Evolutionary conservation across 2,888 invertebrate genomes (phyloP), one percentile per base, ranked within the genome.

Genomic region (Acleris sparsana): DNA sequence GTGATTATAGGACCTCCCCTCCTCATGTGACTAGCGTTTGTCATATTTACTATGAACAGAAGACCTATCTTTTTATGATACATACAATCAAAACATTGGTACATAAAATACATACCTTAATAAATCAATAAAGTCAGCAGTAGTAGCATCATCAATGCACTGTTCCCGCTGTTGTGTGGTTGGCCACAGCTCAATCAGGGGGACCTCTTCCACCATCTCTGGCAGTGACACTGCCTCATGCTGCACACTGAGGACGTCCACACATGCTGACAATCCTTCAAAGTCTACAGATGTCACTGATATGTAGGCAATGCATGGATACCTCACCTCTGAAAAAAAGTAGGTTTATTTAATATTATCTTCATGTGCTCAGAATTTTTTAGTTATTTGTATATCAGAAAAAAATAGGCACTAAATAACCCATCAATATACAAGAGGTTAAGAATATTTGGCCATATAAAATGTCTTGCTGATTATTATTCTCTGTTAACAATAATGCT

Each of bases 91-190:
- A 25, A 29, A 29, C 1, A 7, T 0, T 1, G 9, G 9, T 29
- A 29, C 1, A 29, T 29, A 29, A 29, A 7, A 29, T 9, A 29
- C 33, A 53, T 70, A 92, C 93, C 93, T 85, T 58, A 95, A 80
- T 71, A 95, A 88, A 82, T 95, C 95, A 69, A 95, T 92, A 70
- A 94, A 94, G 72, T 94, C 94, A 0, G 95, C 94, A 1, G 95
- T 95, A 2, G 92, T 87, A 0, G 92, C 83, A 53, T 94, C 89
- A 79, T 95, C 94, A 6, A 95, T 80, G 67, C 89, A 94, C 57
- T 93, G 89, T 68, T 94, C 94, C 39, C 84, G 72, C 76, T 96
- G 95, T n/a, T 93, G 88, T 18, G 85, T 92, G 0, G 95, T 95
- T 0, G 95, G 95, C 93, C 95, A 95, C 0, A 96, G 82, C 69